Evolutionary conservation across 1,140 invertebrate species (phyloP), one percentile per base, ranked within the genome.

Genomic region (Drosophila mojavensis): DNA sequence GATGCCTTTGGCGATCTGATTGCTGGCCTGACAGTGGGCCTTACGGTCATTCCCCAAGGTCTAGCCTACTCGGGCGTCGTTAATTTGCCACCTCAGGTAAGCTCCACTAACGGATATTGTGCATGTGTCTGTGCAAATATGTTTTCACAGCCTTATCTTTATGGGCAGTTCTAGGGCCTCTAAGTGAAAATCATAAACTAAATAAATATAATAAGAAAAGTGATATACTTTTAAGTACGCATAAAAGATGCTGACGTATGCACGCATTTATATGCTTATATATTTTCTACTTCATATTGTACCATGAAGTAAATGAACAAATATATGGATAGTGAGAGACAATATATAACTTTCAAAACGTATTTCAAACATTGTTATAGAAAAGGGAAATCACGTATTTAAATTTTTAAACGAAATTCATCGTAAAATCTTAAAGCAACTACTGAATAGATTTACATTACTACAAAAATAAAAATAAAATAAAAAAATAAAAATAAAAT

Each of bases 41-140:
- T 98, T 2, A 98, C 97, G 6, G 96, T 97, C 5, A 96, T 97
- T 71, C 96, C 96, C 15, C 96, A 97, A 85, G 96, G 95, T 39
- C 92, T 98, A 58, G 97, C 97, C 5, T 98, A 98, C 91, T 95
- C 97, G 10, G 95, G 95, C 71, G 95, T 98, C 61, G 97, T 97
- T 15, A 96, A 96, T 15, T 92, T 98, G 75, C 96, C 96, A 5
- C 93, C 96, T 3, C 93, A 96, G 75, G 92, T 91, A 61, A 61
- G 56, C 30, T 33, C 7, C 20, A 17, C 20, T 9, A 5, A 13
- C 36, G 33, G 9, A 36, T 39, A 11, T 11, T 33, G 51, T 54
- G n/a, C 7, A 2, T 17, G 11, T 17, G 41, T 26, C 26, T 54
- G 11, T 6, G 41, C 13, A 65, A 24, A 43, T 63, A 50, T 11